phyloP scores from a whole-genome alignment of 2,113 vertebrate species.

The Pituophis catenifer region DNA sequence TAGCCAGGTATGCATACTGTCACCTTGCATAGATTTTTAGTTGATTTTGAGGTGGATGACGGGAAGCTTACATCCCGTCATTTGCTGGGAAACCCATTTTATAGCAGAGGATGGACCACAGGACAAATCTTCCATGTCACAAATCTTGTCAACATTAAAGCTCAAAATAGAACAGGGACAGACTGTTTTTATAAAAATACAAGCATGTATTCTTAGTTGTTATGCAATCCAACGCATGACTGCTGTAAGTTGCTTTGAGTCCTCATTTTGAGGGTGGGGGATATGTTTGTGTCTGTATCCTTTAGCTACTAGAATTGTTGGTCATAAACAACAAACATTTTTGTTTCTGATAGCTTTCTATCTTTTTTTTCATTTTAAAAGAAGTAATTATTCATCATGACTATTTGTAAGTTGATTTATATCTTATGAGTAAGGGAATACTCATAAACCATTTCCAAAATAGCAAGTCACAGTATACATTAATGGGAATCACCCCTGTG shows the following conservation, averaged over 20 bases:
- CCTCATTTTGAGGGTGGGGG: not conserved
- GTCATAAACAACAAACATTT: not conserved
- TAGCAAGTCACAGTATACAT: slow-evolving; percentile 43
- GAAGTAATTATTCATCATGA: not conserved
- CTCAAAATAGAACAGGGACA: not conserved
- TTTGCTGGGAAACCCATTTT: not conserved
- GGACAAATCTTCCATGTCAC: not conserved
- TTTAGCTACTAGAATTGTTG: not conserved
- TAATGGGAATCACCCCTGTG: slow-evolving; percentile 45
- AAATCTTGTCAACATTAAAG: not conserved
- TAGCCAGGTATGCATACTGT: not conserved
- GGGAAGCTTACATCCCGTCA: not conserved
- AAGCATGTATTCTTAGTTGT: not conserved
- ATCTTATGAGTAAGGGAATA: slow-evolving; percentile 10
- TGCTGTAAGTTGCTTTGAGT: not conserved
- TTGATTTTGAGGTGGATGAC: not conserved
- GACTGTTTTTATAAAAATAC: not conserved
- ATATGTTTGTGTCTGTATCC: not conserved
- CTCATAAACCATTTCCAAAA: slow-evolving; percentile 49
- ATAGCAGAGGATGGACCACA: not conserved
- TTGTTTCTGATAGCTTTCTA: not conserved
- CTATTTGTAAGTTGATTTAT: slow-evolving; percentile 4
- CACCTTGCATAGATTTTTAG: not conserved
- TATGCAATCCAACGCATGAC: not conserved
- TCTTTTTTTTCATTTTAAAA: slow-evolving; percentile 8